phyloP scores from a whole-genome alignment of 2,113 vertebrate species.

The Phainopepla nitens region DNA sequence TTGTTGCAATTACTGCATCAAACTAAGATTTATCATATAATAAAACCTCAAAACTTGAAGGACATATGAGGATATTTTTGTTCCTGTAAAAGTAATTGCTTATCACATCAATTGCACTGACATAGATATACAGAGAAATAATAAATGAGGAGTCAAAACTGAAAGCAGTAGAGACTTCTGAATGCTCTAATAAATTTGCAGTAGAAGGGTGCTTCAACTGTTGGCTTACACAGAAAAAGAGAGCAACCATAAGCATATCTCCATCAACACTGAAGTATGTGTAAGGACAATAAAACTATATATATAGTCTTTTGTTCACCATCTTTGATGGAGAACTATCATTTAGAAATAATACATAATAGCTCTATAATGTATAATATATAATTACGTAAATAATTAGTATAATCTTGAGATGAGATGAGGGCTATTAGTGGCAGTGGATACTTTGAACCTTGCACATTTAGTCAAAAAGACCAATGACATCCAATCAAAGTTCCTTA shows the following conservation, averaged over 20 bases:
- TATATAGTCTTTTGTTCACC: conserved; percentile 58
- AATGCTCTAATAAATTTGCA: neutral
- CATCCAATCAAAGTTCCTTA: conserved; percentile 54
- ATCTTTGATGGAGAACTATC: conserved; percentile 22
- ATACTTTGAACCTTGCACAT: conserved; percentile 61
- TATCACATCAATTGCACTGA: neutral
- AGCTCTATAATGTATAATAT: conserved; percentile 44
- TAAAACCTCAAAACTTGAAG: conserved; percentile 55
- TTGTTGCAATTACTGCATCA: neutral
- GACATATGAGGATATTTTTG: neutral
- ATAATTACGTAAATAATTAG: conserved; percentile 65
- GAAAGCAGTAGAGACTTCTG: neutral
- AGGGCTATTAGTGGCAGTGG: conserved; percentile 45
- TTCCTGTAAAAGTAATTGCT: neutral
- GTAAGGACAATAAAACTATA: conserved; percentile 63
- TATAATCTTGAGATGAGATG: conserved; percentile 46
- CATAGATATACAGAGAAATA: neutral
- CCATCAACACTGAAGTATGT: conserved; percentile 13
- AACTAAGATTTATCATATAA: neutral
- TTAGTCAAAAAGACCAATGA: conserved; percentile 66
- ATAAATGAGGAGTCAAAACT: neutral
- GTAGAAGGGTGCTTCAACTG: neutral
- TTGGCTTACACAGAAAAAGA: conserved; percentile 18
- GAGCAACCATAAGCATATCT: neutral
- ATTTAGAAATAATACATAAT: conserved; percentile 61